These are phyloP conservation scores for Octopus bimaculoides DNA, from an alignment of 1,140 invertebrate genomes.

Conservation along the genomic window DNA sequence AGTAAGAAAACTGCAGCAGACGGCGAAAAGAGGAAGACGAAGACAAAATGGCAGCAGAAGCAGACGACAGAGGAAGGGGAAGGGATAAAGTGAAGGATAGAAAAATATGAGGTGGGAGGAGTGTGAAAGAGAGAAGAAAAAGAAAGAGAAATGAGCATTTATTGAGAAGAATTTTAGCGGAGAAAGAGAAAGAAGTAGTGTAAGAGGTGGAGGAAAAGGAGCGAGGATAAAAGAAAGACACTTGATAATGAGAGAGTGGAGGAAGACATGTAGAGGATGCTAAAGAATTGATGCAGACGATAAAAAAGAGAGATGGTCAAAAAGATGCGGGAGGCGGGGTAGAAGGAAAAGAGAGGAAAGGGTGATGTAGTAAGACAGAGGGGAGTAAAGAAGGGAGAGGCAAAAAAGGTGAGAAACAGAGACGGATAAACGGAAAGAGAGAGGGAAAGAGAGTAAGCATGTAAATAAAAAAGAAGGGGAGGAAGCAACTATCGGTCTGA, in stretches of 20 bases:
- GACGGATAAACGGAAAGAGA: background rate
- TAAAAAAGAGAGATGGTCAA: background rate
- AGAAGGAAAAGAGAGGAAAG: slow-evolving; percentile 6
- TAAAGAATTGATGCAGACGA: background rate
- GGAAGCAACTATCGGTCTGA: background rate
- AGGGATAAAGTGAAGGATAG: slow-evolving; percentile 14
- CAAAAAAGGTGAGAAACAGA: background rate
- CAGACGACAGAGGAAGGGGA: background rate
- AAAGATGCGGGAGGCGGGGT: background rate
- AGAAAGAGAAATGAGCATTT: background rate
- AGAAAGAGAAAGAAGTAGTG: background rate
- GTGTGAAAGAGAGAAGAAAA: background rate
- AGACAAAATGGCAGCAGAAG: slow-evolving; percentile 12
- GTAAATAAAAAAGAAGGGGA: background rate
- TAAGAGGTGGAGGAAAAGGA: background rate
- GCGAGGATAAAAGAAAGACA: background rate
- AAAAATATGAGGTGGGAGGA: background rate
- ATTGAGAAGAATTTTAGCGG: background rate
- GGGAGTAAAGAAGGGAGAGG: background rate
- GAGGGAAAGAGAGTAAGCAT: background rate
- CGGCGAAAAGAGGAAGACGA: background rate
- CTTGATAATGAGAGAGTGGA: slow-evolving; percentile 1
- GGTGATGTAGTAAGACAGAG: background rate
- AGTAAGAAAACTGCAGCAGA: slow-evolving; percentile 5
- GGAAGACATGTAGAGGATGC: background rate